Conservation (phyloP, 2,113 vertebrate species). For the Erythrocercus mccallii region DNA sequence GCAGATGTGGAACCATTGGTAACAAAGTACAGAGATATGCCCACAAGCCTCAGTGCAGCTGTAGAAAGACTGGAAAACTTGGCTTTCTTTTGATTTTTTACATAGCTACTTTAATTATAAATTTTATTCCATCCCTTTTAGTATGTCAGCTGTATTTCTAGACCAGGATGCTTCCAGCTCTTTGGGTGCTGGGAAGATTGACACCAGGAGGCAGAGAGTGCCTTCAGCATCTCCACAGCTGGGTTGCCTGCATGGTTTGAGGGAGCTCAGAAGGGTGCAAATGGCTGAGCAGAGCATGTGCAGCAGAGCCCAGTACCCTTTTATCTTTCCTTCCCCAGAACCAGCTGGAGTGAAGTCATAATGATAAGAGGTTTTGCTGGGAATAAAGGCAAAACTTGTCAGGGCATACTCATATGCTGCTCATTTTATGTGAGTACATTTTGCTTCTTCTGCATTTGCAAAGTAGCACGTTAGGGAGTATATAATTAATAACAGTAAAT, state of each 20-base stretch:
- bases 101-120: not conserved
- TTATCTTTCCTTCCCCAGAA: not conserved
- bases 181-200: accelerated
- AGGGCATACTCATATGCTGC: not conserved
- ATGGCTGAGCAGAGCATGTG: not conserved
- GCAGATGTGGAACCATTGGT: not conserved
- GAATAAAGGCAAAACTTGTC: conserved; percentile 15
- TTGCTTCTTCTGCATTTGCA: not conserved
- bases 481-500: conserved; percentile 56
- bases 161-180: not conserved
- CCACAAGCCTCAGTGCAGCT: not conserved
- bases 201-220: not conserved
- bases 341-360: not conserved
- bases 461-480: conserved; percentile 10
- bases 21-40: not conserved
- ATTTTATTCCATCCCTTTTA: not conserved
- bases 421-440: not conserved
- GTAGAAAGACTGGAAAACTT: not conserved
- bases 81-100: not conserved
- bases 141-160: not conserved
- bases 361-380: not conserved
- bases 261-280: not conserved
- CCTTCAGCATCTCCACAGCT: not conserved
- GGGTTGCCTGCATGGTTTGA: not conserved
- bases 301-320: not conserved